A percentile compares a stretch with the other conserved stretches of the same genome.
Conservation (phyloP, 2,113 vertebrate genomes). For the Delphinapterus leucas region DNA sequence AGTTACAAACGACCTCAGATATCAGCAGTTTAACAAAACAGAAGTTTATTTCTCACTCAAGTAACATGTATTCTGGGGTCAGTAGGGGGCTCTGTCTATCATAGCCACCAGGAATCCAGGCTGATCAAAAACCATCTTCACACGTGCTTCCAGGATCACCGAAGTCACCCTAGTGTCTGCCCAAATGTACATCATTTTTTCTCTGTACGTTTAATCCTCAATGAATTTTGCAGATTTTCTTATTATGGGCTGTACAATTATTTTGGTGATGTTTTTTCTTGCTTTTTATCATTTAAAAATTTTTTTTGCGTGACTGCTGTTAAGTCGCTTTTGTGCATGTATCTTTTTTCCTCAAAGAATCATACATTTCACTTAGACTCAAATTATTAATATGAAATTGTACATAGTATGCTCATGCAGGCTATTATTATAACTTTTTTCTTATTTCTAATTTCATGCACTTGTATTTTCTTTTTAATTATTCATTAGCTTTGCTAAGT, state of each 20-base stretch:
- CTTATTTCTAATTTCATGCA: neutral
- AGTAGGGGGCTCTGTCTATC: constrained; percentile 49
- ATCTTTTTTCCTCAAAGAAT: neutral
- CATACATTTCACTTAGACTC: neutral
- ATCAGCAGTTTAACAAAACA: neutral
- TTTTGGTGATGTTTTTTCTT: neutral
- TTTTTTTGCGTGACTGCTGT: neutral
- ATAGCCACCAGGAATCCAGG: neutral
- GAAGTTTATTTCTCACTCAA: neutral
- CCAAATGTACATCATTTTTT: neutral
- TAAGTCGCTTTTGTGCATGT: neutral
- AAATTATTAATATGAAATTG: constrained; percentile 9
- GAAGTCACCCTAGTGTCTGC: neutral
- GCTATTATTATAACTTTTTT: neutral
- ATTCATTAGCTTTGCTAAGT: neutral
- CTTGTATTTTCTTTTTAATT: constrained; percentile 3
- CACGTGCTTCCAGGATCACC: accelerated
- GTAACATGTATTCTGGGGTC: neutral
- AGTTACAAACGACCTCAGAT: neutral
- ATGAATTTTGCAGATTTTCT: neutral
- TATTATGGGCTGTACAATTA: neutral
- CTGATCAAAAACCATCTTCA: neutral
- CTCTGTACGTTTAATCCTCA: neutral
- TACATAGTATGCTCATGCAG: neutral
- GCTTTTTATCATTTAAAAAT: neutral